These are phyloP conservation scores for Pipistrellus nathusii DNA, from an alignment of 2,797 vertebrate species.

Conservation along the genomic window DNA sequence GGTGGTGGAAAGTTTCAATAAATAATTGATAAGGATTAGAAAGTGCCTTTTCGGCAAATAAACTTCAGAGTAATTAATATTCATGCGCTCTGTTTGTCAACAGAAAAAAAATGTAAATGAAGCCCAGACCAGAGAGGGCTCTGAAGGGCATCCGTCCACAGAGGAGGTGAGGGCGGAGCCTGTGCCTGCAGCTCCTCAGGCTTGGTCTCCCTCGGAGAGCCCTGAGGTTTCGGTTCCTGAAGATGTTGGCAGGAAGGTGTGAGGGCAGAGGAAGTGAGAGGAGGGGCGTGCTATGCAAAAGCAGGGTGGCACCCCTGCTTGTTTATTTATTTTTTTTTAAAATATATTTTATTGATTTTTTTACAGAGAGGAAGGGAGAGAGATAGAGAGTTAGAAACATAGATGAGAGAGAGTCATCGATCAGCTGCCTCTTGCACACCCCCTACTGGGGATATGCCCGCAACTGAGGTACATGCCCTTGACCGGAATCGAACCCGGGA, in stretches of 20 bases:
- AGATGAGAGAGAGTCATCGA: too few species aligned
- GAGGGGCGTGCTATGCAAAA: conserved; percentile 92
- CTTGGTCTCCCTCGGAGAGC: conserved; percentile 82
- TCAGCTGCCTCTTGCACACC: too few species aligned
- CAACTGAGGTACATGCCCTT: too few species aligned
- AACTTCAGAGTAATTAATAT: conserved; percentile 96
- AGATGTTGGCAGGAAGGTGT: conserved; percentile 83
- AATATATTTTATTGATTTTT: too few species aligned
- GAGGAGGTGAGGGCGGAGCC: conserved; percentile 93
- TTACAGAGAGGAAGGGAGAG: too few species aligned
- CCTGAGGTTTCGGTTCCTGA: conserved; percentile 81
- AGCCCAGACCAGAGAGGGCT: conserved; percentile 90
- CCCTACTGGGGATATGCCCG: too few species aligned
- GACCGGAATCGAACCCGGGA: too few species aligned
- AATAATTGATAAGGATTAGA: conserved; percentile 95
- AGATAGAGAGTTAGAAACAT: too few species aligned
- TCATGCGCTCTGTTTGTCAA: conserved; percentile 95
- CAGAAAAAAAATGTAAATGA: conserved; percentile 92
- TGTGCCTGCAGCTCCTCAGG: conserved; percentile 90
- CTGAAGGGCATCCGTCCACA: conserved; percentile 93
- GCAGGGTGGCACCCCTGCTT: conserved; percentile 94
- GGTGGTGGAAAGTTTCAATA: conserved; percentile 91
- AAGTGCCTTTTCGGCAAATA: conserved; percentile 91
- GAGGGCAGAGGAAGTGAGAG: conserved; percentile 86
- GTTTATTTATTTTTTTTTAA: too few species aligned